Conservation (phyloP, 92 coral and sea anemone genomes). For the Bergia puertoricense region DNA sequence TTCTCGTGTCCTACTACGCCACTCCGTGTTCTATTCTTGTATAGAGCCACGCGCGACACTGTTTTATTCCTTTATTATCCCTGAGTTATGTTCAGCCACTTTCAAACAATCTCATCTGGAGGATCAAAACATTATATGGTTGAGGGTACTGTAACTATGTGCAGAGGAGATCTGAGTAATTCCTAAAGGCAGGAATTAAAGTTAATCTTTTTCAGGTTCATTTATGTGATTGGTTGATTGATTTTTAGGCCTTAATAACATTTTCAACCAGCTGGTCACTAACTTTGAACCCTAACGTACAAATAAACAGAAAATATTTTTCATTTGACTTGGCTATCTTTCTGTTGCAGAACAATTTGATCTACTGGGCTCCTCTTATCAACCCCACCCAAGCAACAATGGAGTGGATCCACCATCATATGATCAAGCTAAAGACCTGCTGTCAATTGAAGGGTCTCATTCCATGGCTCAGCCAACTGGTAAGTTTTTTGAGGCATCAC, state of each 20-base stretch:
- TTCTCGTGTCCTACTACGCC: too few relatives aligned
- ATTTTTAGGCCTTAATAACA: too few relatives aligned
- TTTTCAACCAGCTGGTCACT: not conserved
- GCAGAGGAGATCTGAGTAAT: not conserved
- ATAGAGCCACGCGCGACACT: too few relatives aligned
- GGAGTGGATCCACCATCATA: slow-evolving; percentile 74
- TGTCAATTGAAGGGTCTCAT: slow-evolving; percentile 20
- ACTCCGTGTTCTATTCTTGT: too few relatives aligned
- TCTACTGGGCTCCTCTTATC: slow-evolving; percentile 19
- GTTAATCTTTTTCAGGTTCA: not conserved
- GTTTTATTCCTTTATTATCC: too few relatives aligned
- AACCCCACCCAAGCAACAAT: slow-evolving; percentile 33
- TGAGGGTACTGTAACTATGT: not conserved
- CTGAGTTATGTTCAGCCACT: not conserved
- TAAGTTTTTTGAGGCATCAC: slow-evolving; percentile 8
- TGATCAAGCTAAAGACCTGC: slow-evolving; percentile 73
- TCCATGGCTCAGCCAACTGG: slow-evolving; percentile 21
- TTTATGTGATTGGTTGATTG: too few relatives aligned
- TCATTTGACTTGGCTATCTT: not conserved
- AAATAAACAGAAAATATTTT: not conserved
- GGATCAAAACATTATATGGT: not conserved
- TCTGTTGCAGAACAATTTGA: slow-evolving; percentile 22
- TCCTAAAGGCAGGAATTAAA: not conserved
- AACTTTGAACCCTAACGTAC: not conserved
- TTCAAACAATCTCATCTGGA: too few relatives aligned